phyloP scores from a whole-genome alignment of 2,797 vertebrate genomes.

The Danio choprae region DNA sequence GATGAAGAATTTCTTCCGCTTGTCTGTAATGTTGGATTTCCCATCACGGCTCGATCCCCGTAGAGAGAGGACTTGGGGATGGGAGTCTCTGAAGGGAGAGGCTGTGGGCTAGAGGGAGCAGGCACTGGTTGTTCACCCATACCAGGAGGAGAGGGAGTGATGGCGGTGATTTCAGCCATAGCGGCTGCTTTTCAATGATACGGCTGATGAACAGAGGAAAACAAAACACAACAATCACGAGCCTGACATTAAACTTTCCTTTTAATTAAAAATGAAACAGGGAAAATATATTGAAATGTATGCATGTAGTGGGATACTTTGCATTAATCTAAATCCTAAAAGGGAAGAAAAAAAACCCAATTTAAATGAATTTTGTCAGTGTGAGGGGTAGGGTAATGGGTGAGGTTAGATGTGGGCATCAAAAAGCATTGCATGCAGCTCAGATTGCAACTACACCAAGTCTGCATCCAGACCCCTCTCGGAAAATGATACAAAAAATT shows the following conservation, averaged over 20 bases:
- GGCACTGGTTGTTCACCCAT: constrained; percentile 71
- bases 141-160: constrained; percentile 73
- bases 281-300: background rate
- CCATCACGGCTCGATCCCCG: constrained; percentile 67
- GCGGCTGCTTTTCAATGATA: constrained; percentile 63
- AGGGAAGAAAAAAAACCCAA: background rate
- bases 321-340: background rate
- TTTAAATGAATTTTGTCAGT: too few species aligned
- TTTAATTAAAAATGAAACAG: background rate
- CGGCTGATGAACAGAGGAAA: constrained; percentile 56
- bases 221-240: constrained; percentile 3
- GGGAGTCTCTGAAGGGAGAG: constrained; percentile 58
- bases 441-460: too few species aligned
- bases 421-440: too few species aligned
- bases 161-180: constrained; percentile 80
- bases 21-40: constrained; percentile 37
- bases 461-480: too few species aligned
- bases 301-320: background rate
- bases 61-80: constrained; percentile 75
- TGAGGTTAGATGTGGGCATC: too few species aligned
- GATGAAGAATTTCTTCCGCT: background rate
- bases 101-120: constrained; percentile 58
- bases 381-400: too few species aligned
- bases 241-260: background rate
- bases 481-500: background rate